Conservation (phyloP, 2,797 vertebrate species). For the Enteromius thamalakanensis region DNA sequence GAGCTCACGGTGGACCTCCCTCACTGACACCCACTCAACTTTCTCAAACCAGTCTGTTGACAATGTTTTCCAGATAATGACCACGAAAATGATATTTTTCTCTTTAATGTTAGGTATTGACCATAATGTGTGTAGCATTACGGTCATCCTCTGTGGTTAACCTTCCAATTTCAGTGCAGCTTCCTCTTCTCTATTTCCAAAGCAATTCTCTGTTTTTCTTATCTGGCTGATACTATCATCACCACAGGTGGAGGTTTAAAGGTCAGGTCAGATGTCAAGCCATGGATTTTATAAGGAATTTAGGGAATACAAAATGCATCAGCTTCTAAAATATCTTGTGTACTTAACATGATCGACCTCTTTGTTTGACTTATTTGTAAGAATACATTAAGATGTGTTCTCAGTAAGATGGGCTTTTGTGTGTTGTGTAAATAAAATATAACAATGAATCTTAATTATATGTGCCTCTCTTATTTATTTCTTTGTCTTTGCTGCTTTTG, state of each 20-base stretch:
- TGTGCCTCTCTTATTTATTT: not conserved
- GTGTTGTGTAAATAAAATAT: slow-evolving; percentile 8
- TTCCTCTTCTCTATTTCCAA: slow-evolving; percentile 20
- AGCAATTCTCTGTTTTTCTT: not conserved
- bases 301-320: not conserved
- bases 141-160: not conserved
- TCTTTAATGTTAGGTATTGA: not conserved
- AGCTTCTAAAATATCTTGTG: not conserved
- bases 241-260: not conserved
- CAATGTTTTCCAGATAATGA: slow-evolving; percentile 28
- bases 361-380: not conserved
- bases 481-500: not conserved
- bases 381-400: not conserved
- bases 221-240: not conserved
- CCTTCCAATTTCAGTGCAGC: not conserved
- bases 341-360: not conserved
- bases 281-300: not conserved
- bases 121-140: not conserved
- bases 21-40: slow-evolving; percentile 10
- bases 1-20: slow-evolving; percentile 55
- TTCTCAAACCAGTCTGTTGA: not conserved
- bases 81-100: slow-evolving; percentile 20
- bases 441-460: not conserved
- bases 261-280: not conserved
- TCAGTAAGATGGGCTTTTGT: not conserved